Base-by-base conservation (phyloP, 2,888 invertebrate genomes). In the Philopedon plagiatum region DNA sequence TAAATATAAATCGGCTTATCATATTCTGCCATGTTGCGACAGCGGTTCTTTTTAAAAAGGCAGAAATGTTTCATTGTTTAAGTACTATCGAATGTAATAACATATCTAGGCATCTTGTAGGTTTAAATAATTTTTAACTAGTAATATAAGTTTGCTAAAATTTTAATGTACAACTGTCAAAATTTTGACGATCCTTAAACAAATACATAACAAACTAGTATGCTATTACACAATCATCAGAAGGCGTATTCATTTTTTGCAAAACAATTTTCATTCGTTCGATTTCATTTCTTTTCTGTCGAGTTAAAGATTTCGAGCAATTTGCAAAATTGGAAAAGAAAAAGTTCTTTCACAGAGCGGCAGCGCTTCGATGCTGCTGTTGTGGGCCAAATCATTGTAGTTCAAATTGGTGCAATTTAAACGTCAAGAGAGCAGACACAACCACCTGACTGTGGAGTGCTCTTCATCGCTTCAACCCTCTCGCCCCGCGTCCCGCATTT, bases 391-490 rank as follows among this genome's bases (percentile, higher is more conserved):
- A 79, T 82, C 80, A 82, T 83, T 83, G 81, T 81, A 79, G 81
- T 80, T 80, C 80, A 83, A 84, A 84, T 85, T 84, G 85, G 83
- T 80, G 84, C 84, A 85, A 85, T 85, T 85, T 84, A 81, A 81
- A 81, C 81, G 80, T 83, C 82, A 83, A 83, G 83, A 81, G 84
- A 83, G 82, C 85, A 86, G 85, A 84, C 86, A 85, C 81, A 82
- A 84, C 84, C 85, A 86, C 85, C 86, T 86, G 86, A 85, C 86
- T 81, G 78, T 85, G 78, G 79, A 86, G 86, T 83, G 85, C 82
- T 79, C 81, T 83, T 84, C 84, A 83, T 84, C 83, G 79, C 80
- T 81, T 81, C 81, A 76, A 79, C 81, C 81, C 80, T 80, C 11
- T 15, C 29, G 75, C 78, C 77, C 72, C 77, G 76, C 77, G 77